These are phyloP conservation scores for Colossoma macropomum DNA, from an alignment of 2,113 vertebrate genomes.

Conservation along the genomic window DNA sequence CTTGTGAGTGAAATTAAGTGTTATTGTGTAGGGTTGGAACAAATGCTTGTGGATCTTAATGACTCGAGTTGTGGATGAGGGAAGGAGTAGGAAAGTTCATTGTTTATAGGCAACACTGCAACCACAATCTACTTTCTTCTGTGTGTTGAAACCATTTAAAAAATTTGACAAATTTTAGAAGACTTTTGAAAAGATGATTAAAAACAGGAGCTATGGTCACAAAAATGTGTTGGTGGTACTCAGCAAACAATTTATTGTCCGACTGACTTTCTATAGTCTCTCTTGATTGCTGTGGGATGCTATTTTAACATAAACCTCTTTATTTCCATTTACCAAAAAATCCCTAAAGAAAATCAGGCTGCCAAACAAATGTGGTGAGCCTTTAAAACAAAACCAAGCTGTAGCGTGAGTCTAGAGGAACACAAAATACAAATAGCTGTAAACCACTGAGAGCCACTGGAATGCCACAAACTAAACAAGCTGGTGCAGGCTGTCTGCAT, in stretches of 20 bases:
- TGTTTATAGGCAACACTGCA: not conserved
- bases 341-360: not conserved
- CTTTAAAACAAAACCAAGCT: slow-evolving; percentile 8
- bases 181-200: not conserved
- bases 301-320: not conserved
- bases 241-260: not conserved
- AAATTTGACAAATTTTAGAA: not conserved
- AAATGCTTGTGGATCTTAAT: not conserved
- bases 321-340: not conserved
- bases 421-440: slow-evolving; percentile 12
- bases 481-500: not conserved
- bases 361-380: slow-evolving; percentile 3
- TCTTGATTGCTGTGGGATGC: not conserved
- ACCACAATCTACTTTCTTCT: not conserved
- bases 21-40: not conserved
- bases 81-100: not conserved
- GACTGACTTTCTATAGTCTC: not conserved
- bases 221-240: not conserved
- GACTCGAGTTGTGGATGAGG: not conserved
- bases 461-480: slow-evolving; percentile 29
- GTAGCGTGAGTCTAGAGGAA: not conserved
- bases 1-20: not conserved
- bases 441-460: slow-evolving; percentile 30
- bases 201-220: not conserved
- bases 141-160: not conserved